A percentile compares a stretch with the other conserved stretches of the same genome.
Conservation (phyloP, 1,140 invertebrate genomes). For the Bombyx mandarina region DNA sequence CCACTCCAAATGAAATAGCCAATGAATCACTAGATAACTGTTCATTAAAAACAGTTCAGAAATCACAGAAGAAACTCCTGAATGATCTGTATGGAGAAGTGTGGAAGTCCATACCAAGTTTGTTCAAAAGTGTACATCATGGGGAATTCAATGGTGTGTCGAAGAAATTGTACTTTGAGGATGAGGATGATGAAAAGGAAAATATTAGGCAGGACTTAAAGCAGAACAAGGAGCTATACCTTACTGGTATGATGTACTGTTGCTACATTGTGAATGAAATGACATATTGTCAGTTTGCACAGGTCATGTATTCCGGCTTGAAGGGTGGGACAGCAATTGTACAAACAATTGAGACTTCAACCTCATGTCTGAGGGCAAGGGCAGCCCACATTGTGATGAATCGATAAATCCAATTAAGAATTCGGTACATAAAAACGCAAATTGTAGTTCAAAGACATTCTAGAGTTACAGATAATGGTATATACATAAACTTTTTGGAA, state of each 20-base stretch:
- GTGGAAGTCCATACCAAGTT: constrained; percentile 54
- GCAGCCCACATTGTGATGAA: too few relatives aligned
- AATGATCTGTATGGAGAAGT: constrained; percentile 52
- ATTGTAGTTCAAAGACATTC: too few relatives aligned
- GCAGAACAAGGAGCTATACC: constrained; percentile 36
- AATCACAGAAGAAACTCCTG: constrained; percentile 53
- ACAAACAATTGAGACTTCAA: too few relatives aligned
- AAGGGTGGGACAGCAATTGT: too few relatives aligned
- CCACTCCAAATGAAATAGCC: constrained; percentile 43
- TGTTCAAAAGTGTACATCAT: constrained; percentile 40
- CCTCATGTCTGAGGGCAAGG: too few relatives aligned
- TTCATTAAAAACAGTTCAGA: constrained; percentile 49
- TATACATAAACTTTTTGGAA: too few relatives aligned
- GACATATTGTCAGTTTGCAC: too few relatives aligned
- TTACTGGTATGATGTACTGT: constrained; percentile 13
- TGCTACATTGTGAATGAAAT: too few relatives aligned
- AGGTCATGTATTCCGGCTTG: too few relatives aligned
- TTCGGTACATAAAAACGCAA: too few relatives aligned
- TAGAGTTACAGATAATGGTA: too few relatives aligned
- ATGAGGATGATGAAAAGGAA: constrained; percentile 51
- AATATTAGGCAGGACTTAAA: constrained; percentile 36
- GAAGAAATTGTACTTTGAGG: constrained; percentile 53
- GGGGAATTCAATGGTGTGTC: constrained; percentile 35
- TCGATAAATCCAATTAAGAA: too few relatives aligned
- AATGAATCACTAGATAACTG: constrained; percentile 51